phyloP scores from a whole-genome alignment of 2,797 vertebrate species.

The Tragopan temminckii region DNA sequence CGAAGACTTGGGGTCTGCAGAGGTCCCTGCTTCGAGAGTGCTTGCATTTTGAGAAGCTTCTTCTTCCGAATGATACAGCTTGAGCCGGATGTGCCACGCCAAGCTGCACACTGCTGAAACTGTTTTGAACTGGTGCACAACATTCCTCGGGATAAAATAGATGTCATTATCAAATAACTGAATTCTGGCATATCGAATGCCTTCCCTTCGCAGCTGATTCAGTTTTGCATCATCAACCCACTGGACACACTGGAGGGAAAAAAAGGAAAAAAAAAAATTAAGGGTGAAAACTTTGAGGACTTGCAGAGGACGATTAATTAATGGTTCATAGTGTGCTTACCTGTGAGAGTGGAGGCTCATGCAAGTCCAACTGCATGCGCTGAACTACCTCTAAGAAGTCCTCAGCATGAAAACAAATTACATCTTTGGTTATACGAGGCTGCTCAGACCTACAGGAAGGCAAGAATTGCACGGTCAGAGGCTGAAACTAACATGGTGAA shows the following conservation, averaged over 20 bases:
- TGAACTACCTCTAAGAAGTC: constrained; percentile 96
- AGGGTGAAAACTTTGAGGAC: constrained; percentile 2
- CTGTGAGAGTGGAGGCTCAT: constrained; percentile 97
- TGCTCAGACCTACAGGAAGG: constrained; percentile 86
- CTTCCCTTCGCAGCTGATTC: constrained; percentile 96
- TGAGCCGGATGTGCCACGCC: constrained; percentile 95
- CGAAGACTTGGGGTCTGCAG: constrained; percentile 69
- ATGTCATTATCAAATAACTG: constrained; percentile 96
- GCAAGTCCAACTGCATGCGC: constrained; percentile 94
- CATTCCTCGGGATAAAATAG: constrained; percentile 98
- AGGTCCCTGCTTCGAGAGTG: constrained; percentile 63
- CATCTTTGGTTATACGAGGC: constrained; percentile 99
- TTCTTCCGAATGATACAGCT: constrained; percentile 87
- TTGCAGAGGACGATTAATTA: neutral
- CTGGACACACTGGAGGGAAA: constrained; percentile 90
- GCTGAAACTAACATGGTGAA: neutral
- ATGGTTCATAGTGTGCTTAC: constrained; percentile 71
- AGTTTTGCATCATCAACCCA: constrained; percentile 99
- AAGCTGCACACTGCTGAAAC: constrained; percentile 97
- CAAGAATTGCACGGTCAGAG: neutral
- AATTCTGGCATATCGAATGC: constrained; percentile 96
- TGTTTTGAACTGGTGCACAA: constrained; percentile 99
- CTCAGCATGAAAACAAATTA: constrained; percentile 97
- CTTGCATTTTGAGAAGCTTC: constrained; percentile 64
- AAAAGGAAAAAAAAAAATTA: neutral